phyloP scores from a whole-genome alignment of 92 coral and sea anemone genomes.

The Bergia sp. region DNA sequence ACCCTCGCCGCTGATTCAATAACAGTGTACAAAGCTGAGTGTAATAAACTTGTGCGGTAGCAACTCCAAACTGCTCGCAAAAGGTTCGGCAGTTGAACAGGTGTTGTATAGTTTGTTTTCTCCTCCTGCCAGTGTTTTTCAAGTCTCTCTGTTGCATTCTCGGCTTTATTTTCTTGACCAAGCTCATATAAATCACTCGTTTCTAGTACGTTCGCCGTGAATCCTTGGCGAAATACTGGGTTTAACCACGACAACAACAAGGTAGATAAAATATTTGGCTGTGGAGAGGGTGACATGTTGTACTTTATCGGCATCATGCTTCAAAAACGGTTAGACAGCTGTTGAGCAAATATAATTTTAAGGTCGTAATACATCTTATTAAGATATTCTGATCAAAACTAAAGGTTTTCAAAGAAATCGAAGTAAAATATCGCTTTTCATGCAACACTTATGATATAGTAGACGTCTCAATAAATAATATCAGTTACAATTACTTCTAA shows the following conservation, averaged over 20 bases:
- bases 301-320: constrained; percentile 32
- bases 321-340: background rate
- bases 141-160: constrained; percentile 10
- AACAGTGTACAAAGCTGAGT: constrained; percentile 34
- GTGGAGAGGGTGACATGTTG: constrained; percentile 4
- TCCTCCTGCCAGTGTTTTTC: constrained; percentile 25
- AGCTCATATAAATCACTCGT: constrained; percentile 25
- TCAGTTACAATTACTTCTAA: background rate
- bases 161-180: constrained; percentile 12
- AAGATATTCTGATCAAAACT: too few relatives aligned
- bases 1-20: constrained; percentile 30
- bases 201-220: background rate
- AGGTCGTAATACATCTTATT: background rate
- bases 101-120: background rate
- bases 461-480: background rate
- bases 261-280: constrained; percentile 24
- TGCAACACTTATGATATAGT: background rate
- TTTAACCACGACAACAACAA: constrained; percentile 28
- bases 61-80: constrained; percentile 38
- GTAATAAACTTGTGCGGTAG: constrained; percentile 23
- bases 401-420: background rate
- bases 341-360: background rate
- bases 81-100: background rate
- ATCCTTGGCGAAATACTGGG: constrained; percentile 37
- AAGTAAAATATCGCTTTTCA: background rate